These are phyloP conservation scores for Danaus plexippus DNA, from an alignment of 1,140 invertebrate genomes.

Conservation along the genomic window DNA sequence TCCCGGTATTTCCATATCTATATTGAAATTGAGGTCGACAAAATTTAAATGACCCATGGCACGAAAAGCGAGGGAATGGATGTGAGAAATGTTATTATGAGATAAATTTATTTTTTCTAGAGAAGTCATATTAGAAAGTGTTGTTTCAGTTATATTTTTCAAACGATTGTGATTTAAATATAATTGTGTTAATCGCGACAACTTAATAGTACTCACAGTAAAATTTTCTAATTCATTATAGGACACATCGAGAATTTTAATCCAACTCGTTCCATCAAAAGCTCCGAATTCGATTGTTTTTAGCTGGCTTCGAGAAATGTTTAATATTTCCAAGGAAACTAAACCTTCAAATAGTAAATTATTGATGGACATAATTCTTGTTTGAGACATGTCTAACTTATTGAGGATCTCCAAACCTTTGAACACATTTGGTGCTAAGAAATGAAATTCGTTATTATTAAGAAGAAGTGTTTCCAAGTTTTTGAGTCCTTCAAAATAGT, in stretches of 20 bases:
- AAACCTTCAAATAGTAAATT: slow-evolving; percentile 11
- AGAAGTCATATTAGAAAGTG: slow-evolving; percentile 7
- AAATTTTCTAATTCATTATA: slow-evolving; percentile 13
- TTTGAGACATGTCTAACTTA: slow-evolving; percentile 6
- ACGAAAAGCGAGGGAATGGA: slow-evolving; percentile 12
- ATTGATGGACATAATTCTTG: slow-evolving; percentile 1
- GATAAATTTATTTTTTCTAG: slow-evolving; percentile 10
- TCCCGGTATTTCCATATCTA: slow-evolving; percentile 5
- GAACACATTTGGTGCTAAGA: slow-evolving; percentile 7
- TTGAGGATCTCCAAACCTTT: slow-evolving; percentile 3
- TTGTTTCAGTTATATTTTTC: slow-evolving; percentile 7
- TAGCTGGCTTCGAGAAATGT: slow-evolving; percentile 10
- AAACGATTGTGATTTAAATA: slow-evolving; percentile 18
- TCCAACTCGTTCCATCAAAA: slow-evolving; percentile 5
- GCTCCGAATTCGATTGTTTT: slow-evolving; percentile 13
- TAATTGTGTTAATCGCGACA: slow-evolving; percentile 8
- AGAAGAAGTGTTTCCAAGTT: slow-evolving; percentile 3
- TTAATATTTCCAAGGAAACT: slow-evolving; percentile 5
- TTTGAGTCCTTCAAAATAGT: slow-evolving; percentile 6
- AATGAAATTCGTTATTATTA: slow-evolving; percentile 1
- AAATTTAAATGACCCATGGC: slow-evolving; percentile 3
- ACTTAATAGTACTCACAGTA: slow-evolving; percentile 12
- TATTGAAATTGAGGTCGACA: slow-evolving; percentile 8
- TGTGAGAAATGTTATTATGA: slow-evolving; percentile 9
- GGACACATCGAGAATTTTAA: slow-evolving; percentile 13